Evolutionary conservation across 2,113 vertebrate genomes (phyloP), one percentile per base, ranked within the genome.

Genomic region (Siniperca chuatsi): DNA sequence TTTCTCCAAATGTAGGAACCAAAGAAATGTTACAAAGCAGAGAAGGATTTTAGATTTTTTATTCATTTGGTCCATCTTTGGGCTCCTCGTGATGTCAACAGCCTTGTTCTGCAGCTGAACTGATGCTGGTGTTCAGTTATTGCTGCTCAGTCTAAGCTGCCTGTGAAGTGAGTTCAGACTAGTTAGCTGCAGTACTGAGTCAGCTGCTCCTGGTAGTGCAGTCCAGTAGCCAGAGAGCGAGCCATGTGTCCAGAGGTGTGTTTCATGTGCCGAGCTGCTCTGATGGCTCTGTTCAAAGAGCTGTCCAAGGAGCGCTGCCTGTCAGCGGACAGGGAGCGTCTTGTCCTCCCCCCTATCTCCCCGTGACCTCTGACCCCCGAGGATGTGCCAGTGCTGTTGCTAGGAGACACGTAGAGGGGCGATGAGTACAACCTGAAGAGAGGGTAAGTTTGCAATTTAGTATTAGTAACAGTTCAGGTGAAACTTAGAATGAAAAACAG

Each of bases 181-280:
- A 97, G 93, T 95, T 29, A 94, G 86, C 94, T 95, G 90, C 95
- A 96, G 87, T 96, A 96, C 66, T 94, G 69, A 8, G 92, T 69
- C 18, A 96, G 94, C 40, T 54, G 29, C 4, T 79, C 81, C 0
- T 92, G 91, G 64, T 92, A 90, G 85, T 93, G 86, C 76, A 97
- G 95, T 13, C 97, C 96, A 0, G 93, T 40, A 0, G 94, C 91
- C 81, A 99, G 95, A 0, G 92, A 95, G 37, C 78, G 93, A 81
- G 96, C 95, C 94, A 99, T 95, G 85, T 92, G 95, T 21, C 52
- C 75, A 0, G 96, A 96, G 89, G 93, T 95, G 74, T 87, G 13
- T 37, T 93, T 94, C 46, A 97, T 89, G 12, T 92, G 88, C 44
- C 79, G 91, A 0, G 97, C 97, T 0, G 96, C 97, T 54, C 86